phyloP scores from a whole-genome alignment of 92 coral and sea anemone species.

The Galaxea fascicularis region DNA sequence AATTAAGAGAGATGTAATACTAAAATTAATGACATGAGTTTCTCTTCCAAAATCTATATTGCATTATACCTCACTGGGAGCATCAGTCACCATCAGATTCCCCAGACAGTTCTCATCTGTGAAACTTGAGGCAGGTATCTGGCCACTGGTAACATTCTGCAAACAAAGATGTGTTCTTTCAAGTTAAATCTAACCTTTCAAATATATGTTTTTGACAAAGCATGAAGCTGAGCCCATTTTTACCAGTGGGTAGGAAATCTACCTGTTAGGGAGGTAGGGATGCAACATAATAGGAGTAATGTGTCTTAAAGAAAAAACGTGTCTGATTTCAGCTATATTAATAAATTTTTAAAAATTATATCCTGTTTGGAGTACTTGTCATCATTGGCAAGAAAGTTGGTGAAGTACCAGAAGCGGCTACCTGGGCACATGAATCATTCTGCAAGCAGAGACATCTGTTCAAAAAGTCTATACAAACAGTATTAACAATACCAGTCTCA shows the following conservation, averaged over 20 bases:
- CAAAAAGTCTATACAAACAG: background rate
- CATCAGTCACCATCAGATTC: slow-evolving; percentile 15
- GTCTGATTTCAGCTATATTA: background rate
- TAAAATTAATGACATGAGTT: slow-evolving; percentile 12
- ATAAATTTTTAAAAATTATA: slow-evolving; percentile 14
- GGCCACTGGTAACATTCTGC: slow-evolving; percentile 29
- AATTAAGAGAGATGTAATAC: slow-evolving; percentile 10
- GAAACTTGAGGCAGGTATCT: slow-evolving; percentile 20
- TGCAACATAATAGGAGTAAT: background rate
- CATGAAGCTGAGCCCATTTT: slow-evolving; percentile 15
- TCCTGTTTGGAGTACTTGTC: slow-evolving; percentile 27
- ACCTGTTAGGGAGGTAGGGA: slow-evolving; percentile 14
- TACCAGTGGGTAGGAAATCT: slow-evolving; percentile 11
- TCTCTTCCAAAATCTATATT: slow-evolving; percentile 13
- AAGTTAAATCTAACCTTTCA: background rate
- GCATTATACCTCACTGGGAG: slow-evolving; percentile 8
- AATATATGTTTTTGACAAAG: slow-evolving; percentile 15
- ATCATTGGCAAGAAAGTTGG: slow-evolving; percentile 14
- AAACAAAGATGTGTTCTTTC: slow-evolving; percentile 13
- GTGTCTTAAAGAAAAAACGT: background rate
- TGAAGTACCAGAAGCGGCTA: slow-evolving; percentile 14
- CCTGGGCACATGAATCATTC: slow-evolving; percentile 26
- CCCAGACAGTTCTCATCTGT: slow-evolving; percentile 21
- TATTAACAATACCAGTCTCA: slow-evolving; percentile 8
- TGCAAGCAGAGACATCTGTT: slow-evolving; percentile 10